Conservation (phyloP, 2,888 invertebrate species). For the Melieria omissa region DNA sequence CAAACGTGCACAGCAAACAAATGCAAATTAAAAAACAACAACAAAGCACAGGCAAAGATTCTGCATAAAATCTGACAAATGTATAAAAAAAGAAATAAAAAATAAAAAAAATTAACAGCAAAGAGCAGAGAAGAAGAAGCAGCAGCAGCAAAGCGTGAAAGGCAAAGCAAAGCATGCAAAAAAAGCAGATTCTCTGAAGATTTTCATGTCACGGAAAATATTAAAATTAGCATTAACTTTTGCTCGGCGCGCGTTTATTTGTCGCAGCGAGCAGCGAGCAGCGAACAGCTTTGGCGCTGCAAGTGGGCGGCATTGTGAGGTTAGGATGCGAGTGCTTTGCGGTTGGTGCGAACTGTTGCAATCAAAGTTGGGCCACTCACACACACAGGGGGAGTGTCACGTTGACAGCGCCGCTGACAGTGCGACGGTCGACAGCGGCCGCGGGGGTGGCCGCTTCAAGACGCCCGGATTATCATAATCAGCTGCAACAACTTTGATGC, state of each 20-base stretch:
- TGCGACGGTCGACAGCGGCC: not conserved
- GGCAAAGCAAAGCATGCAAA: constrained; percentile 19
- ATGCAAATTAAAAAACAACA: constrained; percentile 35
- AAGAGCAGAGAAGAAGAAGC: constrained; percentile 42
- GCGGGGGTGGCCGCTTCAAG: constrained; percentile 42
- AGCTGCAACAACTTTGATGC: constrained; percentile 34
- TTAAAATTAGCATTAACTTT: constrained; percentile 63
- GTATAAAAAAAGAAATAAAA: constrained; percentile 32
- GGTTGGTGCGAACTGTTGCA: constrained; percentile 56
- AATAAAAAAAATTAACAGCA: constrained; percentile 40
- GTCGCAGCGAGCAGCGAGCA: not conserved
- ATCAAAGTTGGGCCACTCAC: constrained; percentile 51
- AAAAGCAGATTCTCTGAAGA: constrained; percentile 50
- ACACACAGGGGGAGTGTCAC: constrained; percentile 8
- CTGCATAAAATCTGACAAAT: constrained; percentile 21
- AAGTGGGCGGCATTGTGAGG: not conserved
- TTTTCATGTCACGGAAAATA: constrained; percentile 64
- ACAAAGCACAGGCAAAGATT: constrained; percentile 7
- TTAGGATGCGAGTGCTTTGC: constrained; percentile 39
- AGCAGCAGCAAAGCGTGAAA: constrained; percentile 36
- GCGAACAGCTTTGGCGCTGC: not conserved
- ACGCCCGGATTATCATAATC: constrained; percentile 45
- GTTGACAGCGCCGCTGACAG: not conserved
- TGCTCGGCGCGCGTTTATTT: not conserved
- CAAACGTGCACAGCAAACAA: not conserved